Percentiles rank a stretch among this genome's conserved stretches.
phyloP scores from a whole-genome alignment of 2,797 vertebrate genomes.

The Lacerta viridis region DNA sequence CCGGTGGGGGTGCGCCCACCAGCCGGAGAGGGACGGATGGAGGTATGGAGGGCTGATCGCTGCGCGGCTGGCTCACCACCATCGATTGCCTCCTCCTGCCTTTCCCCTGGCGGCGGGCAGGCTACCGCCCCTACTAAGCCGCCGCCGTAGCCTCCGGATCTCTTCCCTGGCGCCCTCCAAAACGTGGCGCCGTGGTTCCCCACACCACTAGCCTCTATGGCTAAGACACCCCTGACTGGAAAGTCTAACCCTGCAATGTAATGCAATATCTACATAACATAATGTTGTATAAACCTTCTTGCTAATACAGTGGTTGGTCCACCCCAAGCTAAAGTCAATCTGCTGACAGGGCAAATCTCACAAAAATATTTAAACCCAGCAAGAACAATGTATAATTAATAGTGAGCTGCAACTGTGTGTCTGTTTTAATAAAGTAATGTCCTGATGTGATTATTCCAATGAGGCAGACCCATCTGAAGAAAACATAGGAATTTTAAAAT shows the following conservation, averaged over 20 bases:
- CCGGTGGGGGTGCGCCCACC: no score
- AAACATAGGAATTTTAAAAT: neutral
- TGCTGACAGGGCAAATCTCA: constrained; percentile 8
- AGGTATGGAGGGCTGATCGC: no score
- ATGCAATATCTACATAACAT: neutral
- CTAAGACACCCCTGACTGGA: neutral
- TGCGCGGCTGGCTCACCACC: no score
- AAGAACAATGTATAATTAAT: neutral
- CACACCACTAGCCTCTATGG: no score
- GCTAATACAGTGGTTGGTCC: neutral
- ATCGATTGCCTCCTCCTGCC: no score
- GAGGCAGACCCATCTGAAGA: neutral
- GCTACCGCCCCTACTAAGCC: no score
- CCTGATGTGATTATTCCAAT: neutral
- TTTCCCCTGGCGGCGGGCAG: no score
- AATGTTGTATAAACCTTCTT: neutral
- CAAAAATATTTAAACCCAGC: neutral
- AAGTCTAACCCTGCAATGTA: neutral
- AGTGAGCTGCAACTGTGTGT: neutral
- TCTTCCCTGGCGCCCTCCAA: no score
- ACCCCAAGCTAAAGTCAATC: neutral
- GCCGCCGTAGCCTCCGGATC: no score
- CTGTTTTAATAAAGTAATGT: neutral
- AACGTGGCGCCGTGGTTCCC: no score
- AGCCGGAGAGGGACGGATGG: no score